Percentiles rank a stretch among this genome's conserved stretches.
Conservation (phyloP, 1,140 invertebrate species). For the Cotesia typhae region DNA sequence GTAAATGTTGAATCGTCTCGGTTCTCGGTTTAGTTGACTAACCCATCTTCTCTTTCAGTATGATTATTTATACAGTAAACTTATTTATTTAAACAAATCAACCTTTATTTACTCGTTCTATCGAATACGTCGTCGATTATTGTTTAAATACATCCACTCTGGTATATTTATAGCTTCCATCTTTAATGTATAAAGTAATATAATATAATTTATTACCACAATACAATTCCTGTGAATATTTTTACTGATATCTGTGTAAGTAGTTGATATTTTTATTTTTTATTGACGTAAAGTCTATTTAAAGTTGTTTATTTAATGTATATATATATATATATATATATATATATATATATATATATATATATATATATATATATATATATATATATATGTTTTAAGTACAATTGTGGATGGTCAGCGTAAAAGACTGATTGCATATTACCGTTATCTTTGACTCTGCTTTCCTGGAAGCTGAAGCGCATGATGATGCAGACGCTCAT, state of each 20-base stretch:
- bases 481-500: slow-evolving; percentile 11
- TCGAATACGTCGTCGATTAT: background rate
- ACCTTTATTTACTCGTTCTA: slow-evolving; percentile 45
- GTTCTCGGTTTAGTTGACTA: slow-evolving; percentile 59
- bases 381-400: background rate
- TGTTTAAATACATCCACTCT: no score
- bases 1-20: slow-evolving; percentile 59
- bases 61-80: no score
- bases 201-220: no score
- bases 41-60: slow-evolving; percentile 45
- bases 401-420: slow-evolving; percentile 26
- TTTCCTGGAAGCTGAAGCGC: slow-evolving; percentile 22
- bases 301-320: background rate
- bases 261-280: no score
- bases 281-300: no score
- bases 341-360: background rate
- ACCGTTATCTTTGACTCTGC: slow-evolving; percentile 30
- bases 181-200: no score
- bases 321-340: background rate
- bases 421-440: slow-evolving; percentile 25
- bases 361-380: background rate
- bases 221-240: no score
- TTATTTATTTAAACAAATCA: slow-evolving; percentile 51
- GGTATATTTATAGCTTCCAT: no score
- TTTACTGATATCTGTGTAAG: no score